These are phyloP conservation scores for Oriolus oriolus DNA, from an alignment of 2,113 vertebrate genomes.

Conservation along the genomic window DNA sequence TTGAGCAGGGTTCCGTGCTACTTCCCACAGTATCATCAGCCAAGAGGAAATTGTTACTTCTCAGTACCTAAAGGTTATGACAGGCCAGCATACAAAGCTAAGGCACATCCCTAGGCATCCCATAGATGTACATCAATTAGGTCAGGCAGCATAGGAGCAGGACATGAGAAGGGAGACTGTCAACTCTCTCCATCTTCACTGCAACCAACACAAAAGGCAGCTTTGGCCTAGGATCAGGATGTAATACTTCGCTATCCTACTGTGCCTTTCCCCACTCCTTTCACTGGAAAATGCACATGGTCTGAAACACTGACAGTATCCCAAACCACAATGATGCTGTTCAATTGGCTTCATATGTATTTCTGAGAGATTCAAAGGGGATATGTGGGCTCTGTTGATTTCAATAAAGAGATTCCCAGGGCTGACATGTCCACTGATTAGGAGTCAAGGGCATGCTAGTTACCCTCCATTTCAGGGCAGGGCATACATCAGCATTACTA, in stretches of 20 bases:
- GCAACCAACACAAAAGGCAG: not conserved
- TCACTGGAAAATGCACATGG: not conserved
- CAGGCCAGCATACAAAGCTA: not conserved
- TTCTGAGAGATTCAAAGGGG: not conserved
- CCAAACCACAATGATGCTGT: not conserved
- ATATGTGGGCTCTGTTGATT: not conserved
- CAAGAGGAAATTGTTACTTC: not conserved
- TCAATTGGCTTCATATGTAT: not conserved
- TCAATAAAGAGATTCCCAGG: not conserved
- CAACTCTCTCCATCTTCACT: not conserved
- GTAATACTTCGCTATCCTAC: not conserved
- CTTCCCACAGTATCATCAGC: not conserved
- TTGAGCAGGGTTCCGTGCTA: not conserved
- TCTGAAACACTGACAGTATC: not conserved
- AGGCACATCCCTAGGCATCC: too few relatives aligned
- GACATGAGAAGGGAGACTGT: fast-evolving
- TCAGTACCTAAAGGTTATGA: not conserved
- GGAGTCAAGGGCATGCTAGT: not conserved
- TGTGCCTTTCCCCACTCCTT: not conserved
- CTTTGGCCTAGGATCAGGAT: not conserved
- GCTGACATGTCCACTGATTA: not conserved
- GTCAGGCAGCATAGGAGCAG: not conserved
- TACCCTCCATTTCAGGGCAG: not conserved
- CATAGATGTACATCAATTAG: not conserved
- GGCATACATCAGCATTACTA: not conserved